Evolutionary conservation across 1,140 invertebrate genomes (phyloP).

Genomic region (Oedothorax gibbosus): DNA sequence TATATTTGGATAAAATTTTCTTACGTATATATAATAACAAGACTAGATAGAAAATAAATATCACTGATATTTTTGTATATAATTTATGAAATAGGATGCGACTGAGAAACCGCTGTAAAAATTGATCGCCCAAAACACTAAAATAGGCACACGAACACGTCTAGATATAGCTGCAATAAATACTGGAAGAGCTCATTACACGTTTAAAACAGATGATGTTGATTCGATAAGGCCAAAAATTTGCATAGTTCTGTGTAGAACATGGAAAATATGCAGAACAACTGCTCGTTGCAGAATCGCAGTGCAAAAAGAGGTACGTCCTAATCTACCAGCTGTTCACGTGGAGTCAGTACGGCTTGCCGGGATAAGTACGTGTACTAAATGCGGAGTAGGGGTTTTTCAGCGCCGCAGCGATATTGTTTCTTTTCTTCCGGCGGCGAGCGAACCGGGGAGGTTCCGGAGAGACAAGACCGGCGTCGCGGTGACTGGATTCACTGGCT

Average conservation of each 20-base stretch:
- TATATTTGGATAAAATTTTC: slow-evolving; percentile 34
- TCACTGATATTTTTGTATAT: slow-evolving; percentile 29
- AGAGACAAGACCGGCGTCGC: slow-evolving; percentile 53
- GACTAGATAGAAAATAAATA: slow-evolving; percentile 45
- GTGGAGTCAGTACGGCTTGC: slow-evolving; percentile 57
- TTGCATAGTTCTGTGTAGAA: slow-evolving; percentile 52
- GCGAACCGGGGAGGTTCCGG: slow-evolving; percentile 54
- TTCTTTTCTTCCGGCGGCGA: slow-evolving; percentile 55
- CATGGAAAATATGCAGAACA: slow-evolving; percentile 27
- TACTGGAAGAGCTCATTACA: slow-evolving; percentile 15
- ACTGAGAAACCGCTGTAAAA: neutral
- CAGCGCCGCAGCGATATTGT: slow-evolving; percentile 54
- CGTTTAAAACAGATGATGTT: slow-evolving; percentile 33
- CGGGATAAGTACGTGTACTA: slow-evolving; percentile 60
- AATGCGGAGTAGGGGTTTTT: slow-evolving; percentile 58
- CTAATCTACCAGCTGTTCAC: slow-evolving; percentile 59
- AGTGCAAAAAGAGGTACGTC: slow-evolving; percentile 20
- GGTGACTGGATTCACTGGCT: slow-evolving; percentile 40
- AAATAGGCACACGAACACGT: neutral
- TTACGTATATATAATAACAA: slow-evolving; percentile 1
- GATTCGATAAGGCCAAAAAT: slow-evolving; percentile 53
- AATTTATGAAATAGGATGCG: slow-evolving; percentile 6
- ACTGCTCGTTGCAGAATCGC: slow-evolving; percentile 43
- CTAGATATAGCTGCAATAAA: slow-evolving; percentile 37
- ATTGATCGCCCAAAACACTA: too few species aligned